These are phyloP conservation scores for Scaptomyza tumidula DNA, from an alignment of 2,888 invertebrate species.

Conservation along the genomic window DNA sequence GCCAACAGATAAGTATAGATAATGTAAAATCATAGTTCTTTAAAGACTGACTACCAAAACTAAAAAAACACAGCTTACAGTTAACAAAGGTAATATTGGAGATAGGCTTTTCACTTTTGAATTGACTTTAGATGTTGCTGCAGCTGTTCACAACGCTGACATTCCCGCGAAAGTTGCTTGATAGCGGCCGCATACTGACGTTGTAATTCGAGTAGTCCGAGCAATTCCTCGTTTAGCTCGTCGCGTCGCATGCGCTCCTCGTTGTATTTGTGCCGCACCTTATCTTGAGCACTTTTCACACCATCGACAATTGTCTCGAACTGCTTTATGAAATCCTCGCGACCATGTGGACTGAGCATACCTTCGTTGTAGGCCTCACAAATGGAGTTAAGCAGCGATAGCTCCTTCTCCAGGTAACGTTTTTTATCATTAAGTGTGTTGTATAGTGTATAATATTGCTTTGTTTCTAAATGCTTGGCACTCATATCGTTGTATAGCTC, in stretches of 20 bases:
- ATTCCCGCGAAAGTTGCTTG: slow-evolving; percentile 90
- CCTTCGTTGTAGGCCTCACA: slow-evolving; percentile 95
- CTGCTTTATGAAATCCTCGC: slow-evolving; percentile 95
- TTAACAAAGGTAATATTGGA: not conserved
- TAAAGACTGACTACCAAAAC: not conserved
- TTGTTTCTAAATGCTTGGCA: slow-evolving; percentile 97
- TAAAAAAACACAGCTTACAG: not conserved
- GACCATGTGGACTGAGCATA: slow-evolving; percentile 91
- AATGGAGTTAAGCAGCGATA: slow-evolving; percentile 94
- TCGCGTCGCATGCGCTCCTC: slow-evolving; percentile 90
- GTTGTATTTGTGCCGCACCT: slow-evolving; percentile 88
- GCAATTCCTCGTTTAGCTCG: slow-evolving; percentile 87
- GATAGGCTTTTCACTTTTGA: slow-evolving; percentile 47
- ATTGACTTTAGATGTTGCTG: slow-evolving; percentile 83
- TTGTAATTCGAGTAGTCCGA: slow-evolving; percentile 88
- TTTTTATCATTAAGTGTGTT: slow-evolving; percentile 98
- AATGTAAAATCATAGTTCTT: not conserved
- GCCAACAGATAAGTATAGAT: slow-evolving; percentile 2
- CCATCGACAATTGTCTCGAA: slow-evolving; percentile 95
- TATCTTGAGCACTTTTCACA: slow-evolving; percentile 93
- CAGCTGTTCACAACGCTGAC: slow-evolving; percentile 88
- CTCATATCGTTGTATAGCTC: slow-evolving; percentile 98
- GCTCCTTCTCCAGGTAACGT: slow-evolving; percentile 95
- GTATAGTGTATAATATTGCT: slow-evolving; percentile 98
- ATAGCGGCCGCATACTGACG: slow-evolving; percentile 91